phyloP scores from a whole-genome alignment of 1,140 invertebrate species.

The Drosophila parvula region DNA sequence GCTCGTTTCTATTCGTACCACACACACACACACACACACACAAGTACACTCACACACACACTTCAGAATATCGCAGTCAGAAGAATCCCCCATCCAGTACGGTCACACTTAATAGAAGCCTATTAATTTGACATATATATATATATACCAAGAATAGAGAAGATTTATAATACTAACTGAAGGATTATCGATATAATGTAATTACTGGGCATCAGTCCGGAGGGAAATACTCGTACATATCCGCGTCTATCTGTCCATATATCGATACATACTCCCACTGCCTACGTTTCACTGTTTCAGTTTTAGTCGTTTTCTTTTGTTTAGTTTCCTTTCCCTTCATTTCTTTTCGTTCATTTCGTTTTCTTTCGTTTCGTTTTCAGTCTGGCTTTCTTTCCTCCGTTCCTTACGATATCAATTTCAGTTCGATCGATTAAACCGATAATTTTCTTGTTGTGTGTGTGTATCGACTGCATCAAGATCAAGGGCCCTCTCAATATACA shows the following conservation, averaged over 20 bases:
- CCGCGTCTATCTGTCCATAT: conserved; percentile 32
- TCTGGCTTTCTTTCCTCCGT: conserved; percentile 14
- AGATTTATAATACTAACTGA: too few species aligned
- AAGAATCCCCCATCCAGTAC: conserved; percentile 16
- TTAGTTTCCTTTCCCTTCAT: conserved; percentile 6
- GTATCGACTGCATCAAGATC: conserved; percentile 56
- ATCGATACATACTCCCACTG: conserved; percentile 53
- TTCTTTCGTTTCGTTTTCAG: background rate
- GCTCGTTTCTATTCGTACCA: background rate
- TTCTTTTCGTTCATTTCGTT: conserved; percentile 5
- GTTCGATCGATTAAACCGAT: conserved; percentile 23
- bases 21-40: conserved; percentile 1
- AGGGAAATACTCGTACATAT: conserved; percentile 25
- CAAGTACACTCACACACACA: conserved; percentile 2
- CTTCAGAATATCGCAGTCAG: conserved; percentile 22
- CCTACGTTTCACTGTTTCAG: conserved; percentile 39
- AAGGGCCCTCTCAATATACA: conserved; percentile 63
- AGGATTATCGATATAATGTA: background rate
- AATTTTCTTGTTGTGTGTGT: conserved; percentile 50
- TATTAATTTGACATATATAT: background rate
- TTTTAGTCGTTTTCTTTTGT: conserved; percentile 22
- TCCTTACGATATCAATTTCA: background rate
- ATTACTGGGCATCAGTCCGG: conserved; percentile 7
- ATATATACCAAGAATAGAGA: background rate
- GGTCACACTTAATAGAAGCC: background rate